Conservation (phyloP, 2,888 invertebrate genomes). For the Argyresthia goedartella region DNA sequence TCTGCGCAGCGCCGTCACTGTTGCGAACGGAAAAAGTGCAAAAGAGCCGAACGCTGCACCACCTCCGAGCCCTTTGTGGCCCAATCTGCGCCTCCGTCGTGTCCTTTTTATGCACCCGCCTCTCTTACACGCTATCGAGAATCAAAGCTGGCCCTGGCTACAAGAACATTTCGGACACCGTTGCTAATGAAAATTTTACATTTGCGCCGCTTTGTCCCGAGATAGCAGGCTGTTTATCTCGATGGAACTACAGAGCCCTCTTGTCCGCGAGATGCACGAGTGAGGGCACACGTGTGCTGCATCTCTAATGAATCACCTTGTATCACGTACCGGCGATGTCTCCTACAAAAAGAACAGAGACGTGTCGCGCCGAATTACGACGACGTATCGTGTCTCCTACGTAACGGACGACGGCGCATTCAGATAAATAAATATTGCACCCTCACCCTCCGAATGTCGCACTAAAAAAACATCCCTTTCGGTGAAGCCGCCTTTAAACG, state of each 20-base stretch:
- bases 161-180: constrained; percentile 58
- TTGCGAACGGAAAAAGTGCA: constrained; percentile 66
- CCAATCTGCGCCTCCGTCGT: constrained; percentile 64
- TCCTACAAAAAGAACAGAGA: constrained; percentile 27
- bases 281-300: constrained; percentile 39
- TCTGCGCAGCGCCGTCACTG: constrained; percentile 63
- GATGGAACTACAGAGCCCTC: constrained; percentile 41
- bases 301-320: constrained; percentile 36
- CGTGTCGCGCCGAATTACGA: constrained; percentile 46
- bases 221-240: constrained; percentile 53
- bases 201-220: constrained; percentile 56
- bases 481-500: constrained; percentile 69
- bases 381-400: constrained; percentile 45
- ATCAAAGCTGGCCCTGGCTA: constrained; percentile 50
- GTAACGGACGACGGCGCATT: constrained; percentile 56
- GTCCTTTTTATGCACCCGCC: constrained; percentile 59
- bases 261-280: constrained; percentile 29
- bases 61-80: constrained; percentile 69
- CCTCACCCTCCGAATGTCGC: constrained; percentile 65
- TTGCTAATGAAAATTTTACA: constrained; percentile 68
- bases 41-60: constrained; percentile 59
- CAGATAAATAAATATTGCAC: constrained; percentile 70
- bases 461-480: constrained; percentile 71
- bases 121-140: constrained; percentile 65
- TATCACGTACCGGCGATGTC: constrained; percentile 19